Base-by-base conservation (phyloP, 2,113 vertebrate genomes). In the Hystrix cristata region DNA sequence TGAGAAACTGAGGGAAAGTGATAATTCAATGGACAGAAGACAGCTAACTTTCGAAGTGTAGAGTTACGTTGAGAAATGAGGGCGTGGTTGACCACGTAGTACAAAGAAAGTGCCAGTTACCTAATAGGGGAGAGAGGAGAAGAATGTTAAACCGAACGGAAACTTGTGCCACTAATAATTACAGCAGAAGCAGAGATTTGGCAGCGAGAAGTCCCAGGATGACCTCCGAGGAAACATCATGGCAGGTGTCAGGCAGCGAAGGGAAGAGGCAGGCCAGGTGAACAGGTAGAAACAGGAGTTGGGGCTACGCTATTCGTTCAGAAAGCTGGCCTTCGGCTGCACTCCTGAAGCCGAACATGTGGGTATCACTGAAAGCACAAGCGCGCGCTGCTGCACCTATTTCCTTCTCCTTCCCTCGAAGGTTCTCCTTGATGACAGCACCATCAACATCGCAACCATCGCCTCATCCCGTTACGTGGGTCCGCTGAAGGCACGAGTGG, bases 401-500 rank as follows among this genome's bases (percentile, higher is more conserved):
- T 84, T 82, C 16, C 15, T 60, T 27, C 27, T 27, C 46, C 18
- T 72, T 64, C 95, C 67, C 78, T 84, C 92, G 19, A 97, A 99
- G 99, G 98, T 99, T 25, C 98, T 99, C 87, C 98, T 99, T 72
- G 99, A 99, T 96, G 99, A 99, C 97, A 99, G 99, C 86, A 99
- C 98, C 67, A 99, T 99, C 96, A 99, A 99, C 64, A 95, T 99
- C 60, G 97, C 98, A 34, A 99, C 99, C 0, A 98, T 98, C 81
- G 99, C 99, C 46, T 99, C 99, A 2, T 99, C 99, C 57, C 98
- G 98, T 64, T 99, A 99, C 0, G 96, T 99, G 11, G 98, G 98
- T 14, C 99, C 99, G 48, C 98, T 99, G 92, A 99, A 99, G 96
- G 0, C 82, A 53, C 98, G 96, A 51, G 99, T 99, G 81, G 98